Percentiles rank a stretch among this genome's conserved stretches.
Conservation (phyloP, 2,113 vertebrate genomes). For the Hippopotamus amphibius region DNA sequence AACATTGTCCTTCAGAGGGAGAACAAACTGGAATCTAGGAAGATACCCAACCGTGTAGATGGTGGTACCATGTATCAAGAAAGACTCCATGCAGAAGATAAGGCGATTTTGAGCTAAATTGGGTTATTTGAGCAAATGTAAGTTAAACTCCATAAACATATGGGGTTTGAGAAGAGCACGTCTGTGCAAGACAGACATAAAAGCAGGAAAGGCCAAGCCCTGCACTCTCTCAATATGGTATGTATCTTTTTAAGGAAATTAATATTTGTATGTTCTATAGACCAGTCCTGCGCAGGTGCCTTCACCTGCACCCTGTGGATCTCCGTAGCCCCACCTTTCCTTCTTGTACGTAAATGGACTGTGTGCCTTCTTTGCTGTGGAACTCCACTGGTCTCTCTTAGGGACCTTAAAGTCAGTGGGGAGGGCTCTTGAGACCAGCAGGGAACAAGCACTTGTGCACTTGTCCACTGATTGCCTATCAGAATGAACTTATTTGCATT, state of each 20-base stretch:
- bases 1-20: neutral
- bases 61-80: too few relatives aligned
- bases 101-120: neutral
- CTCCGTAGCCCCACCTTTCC: neutral
- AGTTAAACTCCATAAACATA: too few relatives aligned
- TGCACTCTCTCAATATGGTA: too few relatives aligned
- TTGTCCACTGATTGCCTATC: neutral
- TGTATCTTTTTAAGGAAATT: neutral
- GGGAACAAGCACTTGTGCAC: too few relatives aligned
- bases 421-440: neutral
- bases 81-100: neutral
- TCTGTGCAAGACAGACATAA: neutral
- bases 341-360: neutral
- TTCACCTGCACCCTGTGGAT: rapidly evolving
- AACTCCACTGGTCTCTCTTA: neutral
- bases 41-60: neutral
- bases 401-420: too few relatives aligned
- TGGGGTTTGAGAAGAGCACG: neutral
- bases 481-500: neutral
- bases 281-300: neutral
- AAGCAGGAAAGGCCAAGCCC: neutral
- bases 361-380: neutral
- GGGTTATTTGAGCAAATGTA: too few relatives aligned
- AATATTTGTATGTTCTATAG: neutral
- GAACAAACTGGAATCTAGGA: neutral